Conservation (phyloP, 2,888 invertebrate species). For the Protonemura montana region DNA sequence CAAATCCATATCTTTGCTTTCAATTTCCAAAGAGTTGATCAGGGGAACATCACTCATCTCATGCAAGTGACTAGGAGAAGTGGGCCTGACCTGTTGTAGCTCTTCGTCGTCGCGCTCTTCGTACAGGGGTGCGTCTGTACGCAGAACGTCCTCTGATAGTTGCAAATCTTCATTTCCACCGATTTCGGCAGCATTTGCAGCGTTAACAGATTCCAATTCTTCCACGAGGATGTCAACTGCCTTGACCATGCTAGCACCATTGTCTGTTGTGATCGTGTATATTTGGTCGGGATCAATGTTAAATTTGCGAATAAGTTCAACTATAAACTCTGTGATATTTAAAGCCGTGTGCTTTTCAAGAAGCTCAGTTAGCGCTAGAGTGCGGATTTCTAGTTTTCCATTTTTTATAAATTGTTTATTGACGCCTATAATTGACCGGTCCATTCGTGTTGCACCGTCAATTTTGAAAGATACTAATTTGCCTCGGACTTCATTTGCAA, state of each 20-base stretch:
- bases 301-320: too few relatives aligned
- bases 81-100: too few relatives aligned
- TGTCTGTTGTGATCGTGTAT: too few relatives aligned
- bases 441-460: slow-evolving; percentile 42
- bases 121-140: too few relatives aligned
- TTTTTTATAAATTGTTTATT: slow-evolving; percentile 47
- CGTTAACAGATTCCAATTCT: too few relatives aligned
- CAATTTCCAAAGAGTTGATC: too few relatives aligned
- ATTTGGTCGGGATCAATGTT: too few relatives aligned
- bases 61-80: too few relatives aligned
- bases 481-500: not conserved
- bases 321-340: too few relatives aligned
- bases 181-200: not conserved
- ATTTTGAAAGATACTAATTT: slow-evolving; percentile 44
- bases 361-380: slow-evolving; percentile 46
- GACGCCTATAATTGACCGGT: slow-evolving; percentile 44
- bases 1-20: too few relatives aligned
- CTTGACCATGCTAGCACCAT: too few relatives aligned
- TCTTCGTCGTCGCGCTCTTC: not conserved
- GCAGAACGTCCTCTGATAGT: not conserved
- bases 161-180: not conserved
- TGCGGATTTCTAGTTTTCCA: slow-evolving; percentile 44
- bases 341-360: not conserved
- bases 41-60: too few relatives aligned
- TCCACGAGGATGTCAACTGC: not conserved